These are phyloP conservation scores for Solen grandis DNA, from an alignment of 1,140 invertebrate species.

Conservation along the genomic window DNA sequence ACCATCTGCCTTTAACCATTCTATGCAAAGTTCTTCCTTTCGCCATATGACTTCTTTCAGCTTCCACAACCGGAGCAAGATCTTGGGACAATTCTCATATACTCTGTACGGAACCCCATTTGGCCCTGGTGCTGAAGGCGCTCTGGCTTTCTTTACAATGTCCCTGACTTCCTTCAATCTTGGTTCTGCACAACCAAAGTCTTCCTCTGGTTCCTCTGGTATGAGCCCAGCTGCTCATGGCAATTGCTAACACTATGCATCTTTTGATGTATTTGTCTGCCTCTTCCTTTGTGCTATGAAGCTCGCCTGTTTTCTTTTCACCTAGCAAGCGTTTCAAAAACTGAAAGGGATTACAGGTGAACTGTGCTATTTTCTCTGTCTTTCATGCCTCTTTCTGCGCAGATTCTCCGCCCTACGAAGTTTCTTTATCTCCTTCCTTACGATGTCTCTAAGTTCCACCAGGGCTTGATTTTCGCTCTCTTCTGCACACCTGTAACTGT, in stretches of 20 bases:
- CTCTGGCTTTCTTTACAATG: no score
- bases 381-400: constrained; percentile 10
- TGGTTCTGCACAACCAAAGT: constrained; percentile 14
- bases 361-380: constrained; percentile 17
- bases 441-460: neutral
- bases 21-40: constrained; percentile 20
- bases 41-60: constrained; percentile 43
- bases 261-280: constrained; percentile 10
- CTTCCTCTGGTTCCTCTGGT: neutral
- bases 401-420: neutral
- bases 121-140: no score
- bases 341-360: neutral
- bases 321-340: constrained; percentile 15
- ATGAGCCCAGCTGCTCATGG: neutral
- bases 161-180: constrained; percentile 17
- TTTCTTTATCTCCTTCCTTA: constrained; percentile 3
- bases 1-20: constrained; percentile 19
- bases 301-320: constrained; percentile 8
- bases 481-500: neutral
- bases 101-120: no score
- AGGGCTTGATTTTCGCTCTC: neutral
- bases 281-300: neutral
- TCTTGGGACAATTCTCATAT: no score
- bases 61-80: no score
- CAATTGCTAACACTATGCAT: constrained; percentile 10